These are phyloP conservation scores for Pristis pectinata DNA, from an alignment of 2,797 vertebrate species.

Conservation along the genomic window DNA sequence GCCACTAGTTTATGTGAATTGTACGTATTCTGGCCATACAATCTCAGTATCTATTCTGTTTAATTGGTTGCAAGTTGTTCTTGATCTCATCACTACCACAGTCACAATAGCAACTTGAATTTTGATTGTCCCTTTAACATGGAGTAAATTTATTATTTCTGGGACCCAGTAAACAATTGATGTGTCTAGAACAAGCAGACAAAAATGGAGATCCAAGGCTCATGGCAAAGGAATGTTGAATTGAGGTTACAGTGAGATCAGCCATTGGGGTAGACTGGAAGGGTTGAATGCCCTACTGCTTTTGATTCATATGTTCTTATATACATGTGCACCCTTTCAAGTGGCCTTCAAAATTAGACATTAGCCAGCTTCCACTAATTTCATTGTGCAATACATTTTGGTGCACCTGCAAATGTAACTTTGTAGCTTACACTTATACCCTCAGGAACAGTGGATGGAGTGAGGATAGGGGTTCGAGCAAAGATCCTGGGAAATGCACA, in stretches of 20 bases:
- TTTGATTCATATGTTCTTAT: too few species aligned
- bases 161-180: not conserved
- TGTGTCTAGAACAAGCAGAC: not conserved
- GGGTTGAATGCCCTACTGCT: too few species aligned
- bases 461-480: not conserved
- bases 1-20: not conserved
- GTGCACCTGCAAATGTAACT: not conserved
- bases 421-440: too few species aligned
- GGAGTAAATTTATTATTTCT: not conserved
- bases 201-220: not conserved
- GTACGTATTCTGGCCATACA: not conserved
- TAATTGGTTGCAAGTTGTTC: not conserved
- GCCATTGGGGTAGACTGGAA: too few species aligned
- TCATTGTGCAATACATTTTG: not conserved
- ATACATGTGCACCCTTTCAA: too few species aligned
- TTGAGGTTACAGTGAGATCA: too few species aligned
- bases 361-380: not conserved
- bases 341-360: too few species aligned
- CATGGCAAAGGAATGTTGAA: not conserved
- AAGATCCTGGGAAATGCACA: not conserved
- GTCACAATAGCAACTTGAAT: not conserved
- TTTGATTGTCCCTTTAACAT: not conserved
- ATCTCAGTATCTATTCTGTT: not conserved
- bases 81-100: not conserved
- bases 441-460: not conserved